phyloP scores from a whole-genome alignment of 2,113 vertebrate species.

The Seriola quinqueradiata region DNA sequence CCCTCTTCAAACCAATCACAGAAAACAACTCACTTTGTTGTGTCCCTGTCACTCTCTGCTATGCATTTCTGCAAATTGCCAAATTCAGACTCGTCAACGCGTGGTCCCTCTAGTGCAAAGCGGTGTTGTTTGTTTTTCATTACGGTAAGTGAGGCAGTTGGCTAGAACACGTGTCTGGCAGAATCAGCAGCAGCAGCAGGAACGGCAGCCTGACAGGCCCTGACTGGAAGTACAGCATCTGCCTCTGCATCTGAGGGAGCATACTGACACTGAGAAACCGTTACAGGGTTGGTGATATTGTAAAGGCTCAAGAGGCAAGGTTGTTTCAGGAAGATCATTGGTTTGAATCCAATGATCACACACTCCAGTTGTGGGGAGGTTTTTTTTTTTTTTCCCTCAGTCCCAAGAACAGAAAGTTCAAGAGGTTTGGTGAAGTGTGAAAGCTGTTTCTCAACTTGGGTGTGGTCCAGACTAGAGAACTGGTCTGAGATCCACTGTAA shows the following conservation, averaged over 20 bases:
- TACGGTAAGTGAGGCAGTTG: slow-evolving; percentile 57
- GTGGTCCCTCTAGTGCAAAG: slow-evolving; percentile 30
- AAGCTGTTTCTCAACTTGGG: background rate
- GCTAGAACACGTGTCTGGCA: slow-evolving; percentile 51
- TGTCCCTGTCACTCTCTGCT: slow-evolving; percentile 7
- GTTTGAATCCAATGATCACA: background rate
- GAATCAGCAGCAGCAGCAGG: slow-evolving; percentile 46
- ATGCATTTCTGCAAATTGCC: slow-evolving; percentile 23
- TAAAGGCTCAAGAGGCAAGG: background rate
- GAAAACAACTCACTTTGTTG: slow-evolving; percentile 20
- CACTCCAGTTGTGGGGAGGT: background rate
- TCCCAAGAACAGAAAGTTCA: background rate
- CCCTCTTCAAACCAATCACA: slow-evolving; percentile 18
- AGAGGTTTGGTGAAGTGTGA: background rate
- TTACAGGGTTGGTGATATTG: background rate
- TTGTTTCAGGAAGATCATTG: background rate
- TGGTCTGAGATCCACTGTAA: background rate
- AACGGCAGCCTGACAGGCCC: slow-evolving; percentile 45
- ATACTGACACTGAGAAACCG: slow-evolving; percentile 11
- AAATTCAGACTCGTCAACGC: slow-evolving; percentile 41
- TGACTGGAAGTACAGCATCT: slow-evolving; percentile 43
- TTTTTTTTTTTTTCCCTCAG: background rate
- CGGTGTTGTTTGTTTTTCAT: slow-evolving; percentile 70
- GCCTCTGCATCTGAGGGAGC: slow-evolving; percentile 39
- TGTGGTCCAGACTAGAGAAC: background rate